Evolutionary conservation across 2,888 invertebrate species (phyloP).

Genomic region (Coenonympha arcania): DNA sequence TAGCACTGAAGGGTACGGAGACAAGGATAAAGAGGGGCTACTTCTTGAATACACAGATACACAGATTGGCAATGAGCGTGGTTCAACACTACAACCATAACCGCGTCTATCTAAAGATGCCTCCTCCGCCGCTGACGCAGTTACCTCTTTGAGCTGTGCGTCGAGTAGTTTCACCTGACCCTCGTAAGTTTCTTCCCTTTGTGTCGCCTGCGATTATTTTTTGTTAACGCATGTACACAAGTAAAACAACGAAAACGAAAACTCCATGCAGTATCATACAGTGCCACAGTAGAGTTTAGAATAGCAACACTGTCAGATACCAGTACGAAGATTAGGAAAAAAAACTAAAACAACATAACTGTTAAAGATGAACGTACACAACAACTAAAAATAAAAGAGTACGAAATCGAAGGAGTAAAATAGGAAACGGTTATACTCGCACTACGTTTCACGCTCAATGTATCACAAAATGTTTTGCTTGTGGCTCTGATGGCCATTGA

Average conservation of each 20-base stretch:
- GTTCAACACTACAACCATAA: slow-evolving; percentile 60
- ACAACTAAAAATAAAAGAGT: slow-evolving; percentile 45
- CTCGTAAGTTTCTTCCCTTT: slow-evolving; percentile 95
- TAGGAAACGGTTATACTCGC: slow-evolving; percentile 44
- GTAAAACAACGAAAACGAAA: slow-evolving; percentile 52
- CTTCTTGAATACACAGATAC: slow-evolving; percentile 38
- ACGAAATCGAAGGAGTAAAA: slow-evolving; percentile 28
- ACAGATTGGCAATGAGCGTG: slow-evolving; percentile 59
- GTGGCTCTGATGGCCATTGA: neutral
- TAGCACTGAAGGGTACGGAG: slow-evolving; percentile 9
- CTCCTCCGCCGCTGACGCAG: slow-evolving; percentile 33
- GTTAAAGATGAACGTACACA: slow-evolving; percentile 43
- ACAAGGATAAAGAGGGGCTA: slow-evolving; percentile 23
- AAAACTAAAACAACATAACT: slow-evolving; percentile 25
- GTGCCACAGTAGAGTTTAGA: slow-evolving; percentile 26
- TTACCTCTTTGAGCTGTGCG: slow-evolving; percentile 94
- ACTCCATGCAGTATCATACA: slow-evolving; percentile 55
- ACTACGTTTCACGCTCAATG: slow-evolving; percentile 47
- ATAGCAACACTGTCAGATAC: slow-evolving; percentile 41
- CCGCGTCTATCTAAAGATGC: slow-evolving; percentile 56
- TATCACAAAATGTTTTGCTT: slow-evolving; percentile 32
- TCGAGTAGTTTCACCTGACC: slow-evolving; percentile 91
- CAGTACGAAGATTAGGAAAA: slow-evolving; percentile 27
- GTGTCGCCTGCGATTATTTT: slow-evolving; percentile 85
- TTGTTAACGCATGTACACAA: slow-evolving; percentile 64